phyloP scores from a whole-genome alignment of 2,113 vertebrate genomes.

The Sceloporus undulatus region DNA sequence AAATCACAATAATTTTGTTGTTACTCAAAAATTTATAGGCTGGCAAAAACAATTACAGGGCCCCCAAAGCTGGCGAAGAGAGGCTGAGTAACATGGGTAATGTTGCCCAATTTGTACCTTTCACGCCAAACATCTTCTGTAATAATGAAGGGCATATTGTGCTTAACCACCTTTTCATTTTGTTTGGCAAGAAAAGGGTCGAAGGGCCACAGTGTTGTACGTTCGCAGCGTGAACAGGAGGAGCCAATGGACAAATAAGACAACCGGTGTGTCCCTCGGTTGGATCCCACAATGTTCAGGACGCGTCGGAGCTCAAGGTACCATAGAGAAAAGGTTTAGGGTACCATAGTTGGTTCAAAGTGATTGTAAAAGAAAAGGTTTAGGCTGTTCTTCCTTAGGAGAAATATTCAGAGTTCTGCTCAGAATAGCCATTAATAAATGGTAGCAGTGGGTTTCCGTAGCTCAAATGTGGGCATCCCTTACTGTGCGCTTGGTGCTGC shows the following conservation, averaged over 20 bases:
- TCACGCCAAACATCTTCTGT: slow-evolving; percentile 48
- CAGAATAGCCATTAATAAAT: no score
- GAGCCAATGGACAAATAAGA: background rate
- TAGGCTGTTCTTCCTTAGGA: background rate
- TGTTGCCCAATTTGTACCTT: slow-evolving; percentile 47
- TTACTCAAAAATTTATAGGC: slow-evolving; percentile 91
- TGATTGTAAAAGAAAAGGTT: background rate
- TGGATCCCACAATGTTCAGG: background rate
- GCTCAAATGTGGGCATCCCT: no score
- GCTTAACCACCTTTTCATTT: slow-evolving; percentile 55
- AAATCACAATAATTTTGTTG: slow-evolving; percentile 87
- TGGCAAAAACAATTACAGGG: slow-evolving; percentile 91
- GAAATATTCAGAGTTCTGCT: background rate
- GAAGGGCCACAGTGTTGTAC: background rate
- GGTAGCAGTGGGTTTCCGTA: no score
- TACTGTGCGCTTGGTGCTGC: no score
- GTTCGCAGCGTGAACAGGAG: background rate
- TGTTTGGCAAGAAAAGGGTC: slow-evolving; percentile 38
- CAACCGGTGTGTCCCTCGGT: background rate
- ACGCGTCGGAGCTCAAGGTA: background rate
- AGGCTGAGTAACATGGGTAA: slow-evolving; percentile 66
- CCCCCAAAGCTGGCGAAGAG: slow-evolving; percentile 83
- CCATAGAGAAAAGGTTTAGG: background rate
- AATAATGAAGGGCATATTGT: slow-evolving; percentile 42
- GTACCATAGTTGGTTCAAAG: no score